A percentile compares a stretch with the other conserved stretches of the same genome.
phyloP scores from a whole-genome alignment of 2,888 invertebrate genomes.

The Drosophila longiperda region DNA sequence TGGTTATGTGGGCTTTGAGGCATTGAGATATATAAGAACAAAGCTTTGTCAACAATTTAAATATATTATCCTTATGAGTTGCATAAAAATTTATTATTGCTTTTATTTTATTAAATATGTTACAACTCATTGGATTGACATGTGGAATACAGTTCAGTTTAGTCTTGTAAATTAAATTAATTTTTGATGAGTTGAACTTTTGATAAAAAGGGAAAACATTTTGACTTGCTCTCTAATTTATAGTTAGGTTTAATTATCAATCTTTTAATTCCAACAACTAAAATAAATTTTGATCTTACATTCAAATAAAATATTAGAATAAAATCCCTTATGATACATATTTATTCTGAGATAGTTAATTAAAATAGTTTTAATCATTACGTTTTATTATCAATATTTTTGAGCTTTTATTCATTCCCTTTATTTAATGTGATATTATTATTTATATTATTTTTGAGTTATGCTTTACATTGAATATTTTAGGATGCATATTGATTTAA shows the following conservation, averaged over 20 bases:
- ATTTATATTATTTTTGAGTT: not conserved
- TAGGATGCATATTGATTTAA: not conserved
- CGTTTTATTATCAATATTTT: not conserved
- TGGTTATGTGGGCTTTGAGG: not conserved
- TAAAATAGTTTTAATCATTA: not conserved
- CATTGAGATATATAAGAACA: not conserved
- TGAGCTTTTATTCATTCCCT: not conserved
- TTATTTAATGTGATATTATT: not conserved
- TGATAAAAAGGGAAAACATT: not conserved
- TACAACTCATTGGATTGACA: not conserved
- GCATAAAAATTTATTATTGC: not conserved
- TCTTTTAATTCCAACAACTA: not conserved
- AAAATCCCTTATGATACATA: not conserved
- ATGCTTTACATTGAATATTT: not conserved
- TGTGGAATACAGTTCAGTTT: not conserved
- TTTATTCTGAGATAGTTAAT: not conserved
- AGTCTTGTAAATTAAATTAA: not conserved
- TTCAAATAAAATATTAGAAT: not conserved
- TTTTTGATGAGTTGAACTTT: not conserved
- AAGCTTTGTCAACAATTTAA: not conserved
- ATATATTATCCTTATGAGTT: not conserved
- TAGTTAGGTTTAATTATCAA: fast-evolving
- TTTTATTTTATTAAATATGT: not conserved
- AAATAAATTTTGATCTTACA: not conserved
- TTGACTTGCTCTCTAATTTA: not conserved